phyloP scores from a whole-genome alignment of 2,113 vertebrate genomes.

The Perca fluviatilis region DNA sequence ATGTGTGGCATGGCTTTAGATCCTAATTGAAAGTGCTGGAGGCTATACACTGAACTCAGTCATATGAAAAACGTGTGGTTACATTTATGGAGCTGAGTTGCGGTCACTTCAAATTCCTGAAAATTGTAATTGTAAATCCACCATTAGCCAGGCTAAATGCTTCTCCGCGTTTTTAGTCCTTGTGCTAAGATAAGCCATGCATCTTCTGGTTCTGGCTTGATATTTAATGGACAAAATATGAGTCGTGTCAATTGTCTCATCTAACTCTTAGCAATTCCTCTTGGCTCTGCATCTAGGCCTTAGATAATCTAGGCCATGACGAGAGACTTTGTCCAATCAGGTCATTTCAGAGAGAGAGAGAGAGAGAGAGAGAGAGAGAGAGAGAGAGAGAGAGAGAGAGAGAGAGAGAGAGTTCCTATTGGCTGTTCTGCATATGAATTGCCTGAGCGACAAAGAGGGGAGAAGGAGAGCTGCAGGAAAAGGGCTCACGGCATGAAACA shows the following conservation, averaged over 20 bases:
- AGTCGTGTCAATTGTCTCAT: not conserved
- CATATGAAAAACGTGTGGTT: constrained; percentile 36
- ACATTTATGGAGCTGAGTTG: not conserved
- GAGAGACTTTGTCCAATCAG: no score
- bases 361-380: no score
- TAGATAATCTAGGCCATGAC: no score
- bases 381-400: no score
- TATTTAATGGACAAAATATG: not conserved
- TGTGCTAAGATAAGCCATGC: not conserved
- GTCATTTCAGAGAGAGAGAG: no score
- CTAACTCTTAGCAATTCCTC: not conserved
- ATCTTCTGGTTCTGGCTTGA: not conserved
- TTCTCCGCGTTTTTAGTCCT: no score
- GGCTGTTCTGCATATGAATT: no score
- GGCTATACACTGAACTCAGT: constrained; percentile 24
- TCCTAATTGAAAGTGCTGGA: constrained; percentile 20
- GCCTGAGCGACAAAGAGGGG: no score
- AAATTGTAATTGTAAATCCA: not conserved
- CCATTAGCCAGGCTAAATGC: not conserved
- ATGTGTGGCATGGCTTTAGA: constrained; percentile 7
- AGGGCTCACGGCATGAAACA: not conserved
- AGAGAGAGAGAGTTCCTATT: no score
- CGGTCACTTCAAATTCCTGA: not conserved
- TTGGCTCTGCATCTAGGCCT: no score
- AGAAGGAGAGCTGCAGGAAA: no score